Base-by-base conservation (phyloP, 2,113 vertebrate genomes). In the Arenaria interpres region DNA sequence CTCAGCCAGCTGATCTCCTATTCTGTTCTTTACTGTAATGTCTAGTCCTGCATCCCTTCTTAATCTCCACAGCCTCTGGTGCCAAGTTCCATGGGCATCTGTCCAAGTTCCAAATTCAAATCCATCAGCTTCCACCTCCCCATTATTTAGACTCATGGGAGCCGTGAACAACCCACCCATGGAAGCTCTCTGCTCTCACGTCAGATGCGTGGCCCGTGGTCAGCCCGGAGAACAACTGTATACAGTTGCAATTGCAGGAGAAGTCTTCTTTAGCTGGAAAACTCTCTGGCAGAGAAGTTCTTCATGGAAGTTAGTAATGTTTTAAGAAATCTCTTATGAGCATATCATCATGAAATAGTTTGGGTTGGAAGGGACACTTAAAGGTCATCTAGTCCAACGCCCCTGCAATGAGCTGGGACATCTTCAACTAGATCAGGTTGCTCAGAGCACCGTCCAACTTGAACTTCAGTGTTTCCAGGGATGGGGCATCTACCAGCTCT, bases 111-210 rank as follows among this genome's bases (percentile, higher is more conserved):
- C 54, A 12, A 8, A 37, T 48, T 83, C 53, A 88, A 89, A 76
- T 3, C 17, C 24, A 66, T 25, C 0, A 0, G 45, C 27, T 88
- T 77, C 22, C 22, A 83, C 48, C 18, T 80, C 39, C 16, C 15
- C 19, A 18, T 53, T 88, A 48, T 10, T 86, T 39, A 83, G 50
- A 56, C 10, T 62, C 54, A 57, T 10, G 16, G 30, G 9, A 88
- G 32, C 32, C 72, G 81, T 1, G 10, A 17, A 54, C 28, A 93
- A 56, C 7, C 39, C 14, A 41, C 4, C 14, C 33, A 69, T 1
- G 60, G 23, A 64, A 83, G 37, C 50, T 45, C 14, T 85, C 71
- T 81, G 50, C 30, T 85, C 14, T 46, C 25, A 37, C 1, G 8
- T 32, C 41, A 69, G 32, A 12, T 53, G 30, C 37, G 63, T 48